Percentiles rank a stretch among this genome's conserved stretches.
Evolutionary conservation across 1,140 invertebrate genomes (phyloP).

Genomic region (Drosophila kepulauana): DNA sequence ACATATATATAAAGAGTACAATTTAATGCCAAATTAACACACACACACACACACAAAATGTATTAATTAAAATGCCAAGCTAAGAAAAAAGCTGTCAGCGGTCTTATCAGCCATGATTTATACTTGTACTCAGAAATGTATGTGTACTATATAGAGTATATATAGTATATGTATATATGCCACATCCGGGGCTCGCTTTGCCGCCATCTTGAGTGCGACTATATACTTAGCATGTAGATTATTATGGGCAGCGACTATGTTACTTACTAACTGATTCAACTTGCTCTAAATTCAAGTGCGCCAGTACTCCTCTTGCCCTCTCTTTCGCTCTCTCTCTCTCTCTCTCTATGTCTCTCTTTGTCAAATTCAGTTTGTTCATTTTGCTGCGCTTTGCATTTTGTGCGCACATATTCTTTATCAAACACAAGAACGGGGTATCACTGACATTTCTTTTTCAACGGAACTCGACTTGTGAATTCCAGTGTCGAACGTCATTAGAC

Average conservation of each 20-base stretch:
- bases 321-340: not conserved
- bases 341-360: conserved; percentile 9
- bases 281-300: conserved; percentile 3
- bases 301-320: not conserved
- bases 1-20: conserved; percentile 39
- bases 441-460: conserved; percentile 52
- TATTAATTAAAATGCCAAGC: conserved; percentile 68
- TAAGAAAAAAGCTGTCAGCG: conserved; percentile 36
- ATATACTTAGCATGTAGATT: conserved; percentile 59
- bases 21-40: conserved; percentile 75
- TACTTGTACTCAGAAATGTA: conserved; percentile 36
- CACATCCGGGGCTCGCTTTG: conserved; percentile 69
- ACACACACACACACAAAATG: conserved; percentile 31
- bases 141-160: conserved; percentile 18
- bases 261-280: conserved; percentile 1
- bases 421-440: conserved; percentile 40
- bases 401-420: conserved; percentile 5
- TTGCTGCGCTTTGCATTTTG: conserved; percentile 58
- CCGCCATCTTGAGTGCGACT: conserved; percentile 59
- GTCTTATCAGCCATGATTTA: conserved; percentile 71
- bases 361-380: conserved; percentile 1
- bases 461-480: conserved; percentile 58
- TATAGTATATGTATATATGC: conserved; percentile 25
- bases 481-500: conserved; percentile 53
- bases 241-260: conserved; percentile 43